Percentiles rank a stretch among this genome's conserved stretches.
These are phyloP conservation scores for Cabera pusaria DNA, from an alignment of 2,888 invertebrate species.

Conservation along the genomic window DNA sequence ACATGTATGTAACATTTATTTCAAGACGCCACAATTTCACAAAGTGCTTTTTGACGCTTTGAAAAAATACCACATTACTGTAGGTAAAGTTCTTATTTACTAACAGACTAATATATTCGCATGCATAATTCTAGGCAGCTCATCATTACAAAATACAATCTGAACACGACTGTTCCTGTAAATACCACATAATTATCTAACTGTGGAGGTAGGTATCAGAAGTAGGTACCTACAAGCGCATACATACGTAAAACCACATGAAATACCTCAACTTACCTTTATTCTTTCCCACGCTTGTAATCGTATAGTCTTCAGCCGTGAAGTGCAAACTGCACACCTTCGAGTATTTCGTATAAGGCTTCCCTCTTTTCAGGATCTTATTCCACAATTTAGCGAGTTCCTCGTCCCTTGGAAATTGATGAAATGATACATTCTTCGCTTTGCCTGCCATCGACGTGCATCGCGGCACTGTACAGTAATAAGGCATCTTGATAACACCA, in stretches of 20 bases:
- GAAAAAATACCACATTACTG: too few species aligned
- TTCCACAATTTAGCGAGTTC: slow-evolving; percentile 74
- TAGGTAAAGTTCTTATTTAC: too few species aligned
- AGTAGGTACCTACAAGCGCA: slow-evolving; percentile 13
- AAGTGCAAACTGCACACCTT: slow-evolving; percentile 80
- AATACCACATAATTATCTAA: slow-evolving; percentile 15
- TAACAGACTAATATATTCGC: too few species aligned
- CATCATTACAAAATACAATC: slow-evolving; percentile 12
- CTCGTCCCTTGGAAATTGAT: slow-evolving; percentile 74
- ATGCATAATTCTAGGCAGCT: too few species aligned
- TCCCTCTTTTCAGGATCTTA: slow-evolving; percentile 70
- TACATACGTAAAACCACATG: slow-evolving; percentile 33
- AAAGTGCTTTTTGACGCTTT: too few species aligned
- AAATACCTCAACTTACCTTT: slow-evolving; percentile 55
- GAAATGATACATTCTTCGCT: slow-evolving; percentile 76
- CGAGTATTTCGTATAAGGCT: slow-evolving; percentile 78
- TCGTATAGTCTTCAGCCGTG: slow-evolving; percentile 69
- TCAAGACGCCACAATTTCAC: too few species aligned
- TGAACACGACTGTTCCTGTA: slow-evolving; percentile 6
- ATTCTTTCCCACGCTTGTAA: slow-evolving; percentile 73
- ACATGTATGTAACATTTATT: too few species aligned
- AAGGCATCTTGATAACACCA: slow-evolving; percentile 67
- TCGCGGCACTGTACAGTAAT: slow-evolving; percentile 78
- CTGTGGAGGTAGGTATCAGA: slow-evolving; percentile 13
- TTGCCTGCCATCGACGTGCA: slow-evolving; percentile 80